These are phyloP conservation scores for Avahi laniger DNA, from an alignment of 2,797 vertebrate genomes.

Conservation along the genomic window DNA sequence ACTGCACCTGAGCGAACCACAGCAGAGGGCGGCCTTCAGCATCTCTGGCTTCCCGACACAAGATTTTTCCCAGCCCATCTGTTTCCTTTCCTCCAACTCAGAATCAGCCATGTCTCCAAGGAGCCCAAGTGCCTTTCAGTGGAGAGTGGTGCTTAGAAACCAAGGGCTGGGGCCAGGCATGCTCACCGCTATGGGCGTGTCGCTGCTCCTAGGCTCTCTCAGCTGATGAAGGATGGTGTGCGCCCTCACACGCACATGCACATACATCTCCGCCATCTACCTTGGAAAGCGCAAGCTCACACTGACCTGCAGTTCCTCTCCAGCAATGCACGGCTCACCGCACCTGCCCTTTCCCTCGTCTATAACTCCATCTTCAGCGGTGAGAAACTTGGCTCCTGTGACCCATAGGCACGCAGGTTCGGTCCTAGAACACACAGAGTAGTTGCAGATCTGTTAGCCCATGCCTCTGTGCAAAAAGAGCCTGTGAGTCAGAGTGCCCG, in stretches of 20 bases:
- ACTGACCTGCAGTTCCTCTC: neutral
- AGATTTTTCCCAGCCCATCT: accelerated
- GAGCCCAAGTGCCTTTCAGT: neutral
- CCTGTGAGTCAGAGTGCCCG: neutral
- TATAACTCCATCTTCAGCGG: neutral
- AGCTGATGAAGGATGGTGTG: neutral
- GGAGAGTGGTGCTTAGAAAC: neutral
- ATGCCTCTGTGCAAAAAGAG: accelerated
- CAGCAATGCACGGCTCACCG: too few species aligned
- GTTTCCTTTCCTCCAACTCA: neutral
- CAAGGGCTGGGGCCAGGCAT: neutral
- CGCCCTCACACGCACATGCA: neutral
- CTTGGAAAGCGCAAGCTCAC: neutral
- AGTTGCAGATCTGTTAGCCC: neutral
- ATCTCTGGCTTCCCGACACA: too few species aligned
- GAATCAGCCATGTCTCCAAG: neutral
- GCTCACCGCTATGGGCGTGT: neutral
- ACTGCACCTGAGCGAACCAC: neutral
- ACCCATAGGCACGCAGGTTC: too few species aligned
- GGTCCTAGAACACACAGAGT: neutral
- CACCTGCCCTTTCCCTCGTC: neutral
- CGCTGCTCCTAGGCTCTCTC: neutral
- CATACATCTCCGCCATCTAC: neutral
- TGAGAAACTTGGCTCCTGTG: neutral
- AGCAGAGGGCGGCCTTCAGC: neutral